phyloP scores from a whole-genome alignment of 2,888 invertebrate species.

The Patella pellucida region DNA sequence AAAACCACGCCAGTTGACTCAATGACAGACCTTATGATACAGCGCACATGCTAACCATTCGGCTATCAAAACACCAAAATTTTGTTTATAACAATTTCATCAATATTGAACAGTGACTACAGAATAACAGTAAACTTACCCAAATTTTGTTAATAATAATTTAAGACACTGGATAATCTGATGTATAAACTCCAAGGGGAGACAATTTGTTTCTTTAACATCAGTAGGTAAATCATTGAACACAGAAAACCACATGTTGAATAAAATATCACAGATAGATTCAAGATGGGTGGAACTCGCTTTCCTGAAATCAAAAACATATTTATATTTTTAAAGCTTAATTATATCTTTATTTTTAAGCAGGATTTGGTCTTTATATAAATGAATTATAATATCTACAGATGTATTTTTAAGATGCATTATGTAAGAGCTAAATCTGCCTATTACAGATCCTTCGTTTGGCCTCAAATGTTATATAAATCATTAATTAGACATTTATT shows the following conservation, averaged over 20 bases:
- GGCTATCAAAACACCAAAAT: too few relatives aligned
- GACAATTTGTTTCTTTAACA: not conserved
- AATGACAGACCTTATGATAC: too few relatives aligned
- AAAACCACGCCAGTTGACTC: too few relatives aligned
- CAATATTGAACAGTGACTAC: not conserved
- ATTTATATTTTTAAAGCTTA: not conserved
- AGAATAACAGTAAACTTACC: not conserved
- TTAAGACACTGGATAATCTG: not conserved
- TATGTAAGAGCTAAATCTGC: too few relatives aligned
- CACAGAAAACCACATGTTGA: not conserved
- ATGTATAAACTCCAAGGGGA: not conserved
- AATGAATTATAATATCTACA: too few relatives aligned
- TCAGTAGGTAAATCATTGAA: not conserved
- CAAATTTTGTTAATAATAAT: not conserved
- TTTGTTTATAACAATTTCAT: not conserved
- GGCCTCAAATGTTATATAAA: too few relatives aligned
- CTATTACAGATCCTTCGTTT: too few relatives aligned
- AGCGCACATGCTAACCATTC: too few relatives aligned
- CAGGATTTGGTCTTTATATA: too few relatives aligned
- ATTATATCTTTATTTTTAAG: too few relatives aligned
- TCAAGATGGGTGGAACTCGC: not conserved
- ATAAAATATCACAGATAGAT: not conserved
- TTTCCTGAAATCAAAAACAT: conserved; percentile 5
- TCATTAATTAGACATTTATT: too few relatives aligned
- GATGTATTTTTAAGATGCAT: too few relatives aligned